A percentile compares a stretch with the other conserved stretches of the same genome.
Evolutionary conservation across 35 echinoderm and acorn worm genomes (phyloP).

Genomic region (Ophioderma brevispina): DNA sequence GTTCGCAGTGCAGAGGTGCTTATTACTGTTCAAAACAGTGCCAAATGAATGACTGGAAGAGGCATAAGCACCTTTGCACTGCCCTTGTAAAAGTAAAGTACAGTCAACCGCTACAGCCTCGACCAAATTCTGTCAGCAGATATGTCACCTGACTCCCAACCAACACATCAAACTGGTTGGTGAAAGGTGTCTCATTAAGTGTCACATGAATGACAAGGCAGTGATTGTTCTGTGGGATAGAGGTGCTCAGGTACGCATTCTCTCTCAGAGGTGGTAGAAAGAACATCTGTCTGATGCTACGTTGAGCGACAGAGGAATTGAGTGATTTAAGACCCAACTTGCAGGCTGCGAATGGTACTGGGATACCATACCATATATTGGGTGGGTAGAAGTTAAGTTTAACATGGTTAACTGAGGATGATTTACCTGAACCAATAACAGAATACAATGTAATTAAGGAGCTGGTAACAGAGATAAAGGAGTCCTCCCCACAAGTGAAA

Average conservation of each 20-base stretch:
- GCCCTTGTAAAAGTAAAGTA: too few relatives aligned
- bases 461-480: background rate
- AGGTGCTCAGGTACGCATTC: conserved; percentile 51
- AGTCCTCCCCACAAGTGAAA: background rate
- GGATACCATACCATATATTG: conserved; percentile 55
- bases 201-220: conserved; percentile 22
- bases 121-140: background rate
- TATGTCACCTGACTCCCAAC: background rate
- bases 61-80: too few relatives aligned
- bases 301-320: conserved; percentile 28
- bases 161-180: conserved; percentile 39
- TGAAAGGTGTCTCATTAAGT: conserved; percentile 37
- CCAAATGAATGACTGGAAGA: too few relatives aligned
- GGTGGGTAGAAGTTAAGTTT: conserved; percentile 56
- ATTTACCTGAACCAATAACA: conserved; percentile 57
- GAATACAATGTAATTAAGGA: conserved; percentile 78
- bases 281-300: conserved; percentile 1
- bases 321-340: conserved; percentile 10
- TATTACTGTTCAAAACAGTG: too few relatives aligned
- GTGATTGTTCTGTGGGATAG: conserved; percentile 48
- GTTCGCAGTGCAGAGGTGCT: too few relatives aligned
- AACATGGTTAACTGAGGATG: conserved; percentile 32
- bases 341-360: conserved; percentile 46
- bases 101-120: too few relatives aligned
- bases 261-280: conserved; percentile 10